phyloP scores from a whole-genome alignment of 2,797 vertebrate species.

The Crenuchus spilurus region DNA sequence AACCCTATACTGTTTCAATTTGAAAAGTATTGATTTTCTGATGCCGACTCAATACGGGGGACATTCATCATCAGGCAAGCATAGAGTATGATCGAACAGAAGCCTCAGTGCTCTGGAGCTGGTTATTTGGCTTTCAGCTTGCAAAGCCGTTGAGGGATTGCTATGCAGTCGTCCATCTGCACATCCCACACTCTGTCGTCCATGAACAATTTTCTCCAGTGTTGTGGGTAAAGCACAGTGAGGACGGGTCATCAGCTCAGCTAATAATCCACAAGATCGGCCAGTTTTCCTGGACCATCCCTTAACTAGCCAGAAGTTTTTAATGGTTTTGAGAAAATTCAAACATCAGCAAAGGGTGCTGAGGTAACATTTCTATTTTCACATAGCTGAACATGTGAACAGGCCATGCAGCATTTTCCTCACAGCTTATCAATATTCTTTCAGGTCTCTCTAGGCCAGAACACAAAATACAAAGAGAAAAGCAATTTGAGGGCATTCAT shows the following conservation, averaged over 20 bases:
- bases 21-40: constrained; percentile 97
- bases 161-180: constrained; percentile 34
- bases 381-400: constrained; percentile 4
- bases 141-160: constrained; percentile 60
- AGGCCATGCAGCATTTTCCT: not conserved
- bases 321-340: not conserved
- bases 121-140: constrained; percentile 64
- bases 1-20: constrained; percentile 99
- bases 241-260: constrained; percentile 26
- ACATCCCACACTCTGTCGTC: not conserved
- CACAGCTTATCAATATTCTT: constrained; percentile 65
- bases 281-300: not conserved
- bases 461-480: constrained; percentile 65
- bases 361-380: constrained; percentile 34
- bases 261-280: constrained; percentile 51
- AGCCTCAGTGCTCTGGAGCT: constrained; percentile 56
- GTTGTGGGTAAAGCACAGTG: constrained; percentile 3
- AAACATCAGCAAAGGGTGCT: constrained; percentile 1
- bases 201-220: constrained; percentile 1
- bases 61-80: constrained; percentile 94
- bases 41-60: constrained; percentile 84
- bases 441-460: constrained; percentile 62
- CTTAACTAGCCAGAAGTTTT: not conserved
- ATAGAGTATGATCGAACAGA: constrained; percentile 76
- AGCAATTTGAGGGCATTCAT: constrained; percentile 67